Percentiles rank a stretch among this genome's conserved stretches.
Conservation (phyloP, 2,797 vertebrate species). For the Anisognathus igniventris region DNA sequence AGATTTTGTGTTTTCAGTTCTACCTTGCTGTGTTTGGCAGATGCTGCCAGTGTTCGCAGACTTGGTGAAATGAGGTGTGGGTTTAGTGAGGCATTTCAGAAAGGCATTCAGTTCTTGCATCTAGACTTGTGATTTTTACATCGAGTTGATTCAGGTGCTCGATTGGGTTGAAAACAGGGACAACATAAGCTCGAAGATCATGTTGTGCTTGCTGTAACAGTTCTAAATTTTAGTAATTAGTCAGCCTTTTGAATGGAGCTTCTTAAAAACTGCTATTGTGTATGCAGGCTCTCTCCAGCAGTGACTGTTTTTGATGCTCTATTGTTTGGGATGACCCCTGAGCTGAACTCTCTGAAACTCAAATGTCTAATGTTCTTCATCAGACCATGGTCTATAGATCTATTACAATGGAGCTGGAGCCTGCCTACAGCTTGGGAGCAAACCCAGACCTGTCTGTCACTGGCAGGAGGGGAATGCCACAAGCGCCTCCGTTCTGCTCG, state of each 20-base stretch:
- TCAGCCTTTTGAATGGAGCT: conserved; percentile 29
- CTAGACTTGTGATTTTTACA: not conserved
- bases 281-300: conserved; percentile 51
- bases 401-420: conserved; percentile 48
- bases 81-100: not conserved
- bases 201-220: conserved; percentile 52
- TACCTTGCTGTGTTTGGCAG: not conserved
- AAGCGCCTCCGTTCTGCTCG: not conserved
- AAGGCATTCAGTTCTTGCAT: not conserved
- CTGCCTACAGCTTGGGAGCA: conserved; percentile 51
- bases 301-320: conserved; percentile 63
- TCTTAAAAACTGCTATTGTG: conserved; percentile 62
- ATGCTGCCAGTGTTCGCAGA: not conserved
- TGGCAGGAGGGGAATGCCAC: conserved; percentile 7
- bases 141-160: not conserved
- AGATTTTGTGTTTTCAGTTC: not conserved
- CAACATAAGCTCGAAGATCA: not conserved
- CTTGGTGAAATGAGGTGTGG: not conserved
- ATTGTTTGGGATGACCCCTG: conserved; percentile 61
- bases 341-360: conserved; percentile 59
- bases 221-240: conserved; percentile 65
- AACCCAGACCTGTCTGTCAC: conserved; percentile 36
- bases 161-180: not conserved
- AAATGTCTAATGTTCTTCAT: conserved; percentile 61
- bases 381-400: conserved; percentile 57